These are phyloP conservation scores for Silurus lanzhouensis DNA, from an alignment of 2,797 vertebrate genomes.

Conservation along the genomic window DNA sequence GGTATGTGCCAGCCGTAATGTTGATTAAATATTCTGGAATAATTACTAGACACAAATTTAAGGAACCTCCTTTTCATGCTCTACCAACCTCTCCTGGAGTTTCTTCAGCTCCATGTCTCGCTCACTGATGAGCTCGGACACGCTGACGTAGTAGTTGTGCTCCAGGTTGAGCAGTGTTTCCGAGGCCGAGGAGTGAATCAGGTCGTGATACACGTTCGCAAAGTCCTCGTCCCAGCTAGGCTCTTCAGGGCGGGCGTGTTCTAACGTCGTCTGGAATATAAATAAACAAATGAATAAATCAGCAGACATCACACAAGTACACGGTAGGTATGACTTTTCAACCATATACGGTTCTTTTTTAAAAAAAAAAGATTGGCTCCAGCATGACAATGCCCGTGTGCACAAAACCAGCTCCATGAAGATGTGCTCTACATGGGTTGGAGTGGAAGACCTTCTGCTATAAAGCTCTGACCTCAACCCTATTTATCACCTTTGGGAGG, in stretches of 20 bases:
- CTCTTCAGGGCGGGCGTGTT: slow-evolving; percentile 90
- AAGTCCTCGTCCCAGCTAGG: slow-evolving; percentile 97
- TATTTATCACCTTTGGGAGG: too few relatives aligned
- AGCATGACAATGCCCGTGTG: too few relatives aligned
- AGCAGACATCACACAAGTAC: neutral
- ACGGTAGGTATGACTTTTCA: too few relatives aligned
- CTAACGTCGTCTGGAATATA: slow-evolving; percentile 80
- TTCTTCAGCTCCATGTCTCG: slow-evolving; percentile 94
- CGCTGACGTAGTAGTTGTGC: slow-evolving; percentile 97
- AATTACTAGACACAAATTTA: neutral
- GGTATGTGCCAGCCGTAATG: neutral
- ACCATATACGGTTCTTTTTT: too few relatives aligned
- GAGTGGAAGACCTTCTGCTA: too few relatives aligned
- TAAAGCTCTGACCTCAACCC: too few relatives aligned
- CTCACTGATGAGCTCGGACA: slow-evolving; percentile 95
- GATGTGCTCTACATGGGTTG: too few relatives aligned
- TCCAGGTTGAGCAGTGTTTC: slow-evolving; percentile 95
- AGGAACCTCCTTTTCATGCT: neutral
- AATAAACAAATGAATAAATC: too few relatives aligned
- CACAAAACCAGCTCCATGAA: too few relatives aligned
- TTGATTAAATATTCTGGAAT: neutral
- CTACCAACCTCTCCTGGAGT: slow-evolving; percentile 86
- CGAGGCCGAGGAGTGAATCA: slow-evolving; percentile 96
- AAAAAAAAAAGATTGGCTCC: too few relatives aligned
- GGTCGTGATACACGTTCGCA: slow-evolving; percentile 92